A percentile compares a stretch with the other conserved stretches of the same genome.
Conservation (phyloP, 2,888 invertebrate species). For the Drosophila mulleri region DNA sequence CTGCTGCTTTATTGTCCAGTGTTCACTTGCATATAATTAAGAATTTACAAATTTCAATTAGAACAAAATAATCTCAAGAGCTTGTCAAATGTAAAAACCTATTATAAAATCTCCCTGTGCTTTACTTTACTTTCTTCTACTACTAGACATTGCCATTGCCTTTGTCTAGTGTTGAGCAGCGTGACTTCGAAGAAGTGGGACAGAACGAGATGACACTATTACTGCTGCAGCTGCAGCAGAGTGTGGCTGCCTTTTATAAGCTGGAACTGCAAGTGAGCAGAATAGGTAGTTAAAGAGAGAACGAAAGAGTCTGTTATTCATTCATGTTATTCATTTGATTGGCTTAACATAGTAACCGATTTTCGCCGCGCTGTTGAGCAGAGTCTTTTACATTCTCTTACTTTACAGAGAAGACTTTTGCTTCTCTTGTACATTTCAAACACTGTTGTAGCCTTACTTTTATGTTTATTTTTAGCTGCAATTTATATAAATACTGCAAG, state of each 20-base stretch:
- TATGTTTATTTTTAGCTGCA: conserved; percentile 54
- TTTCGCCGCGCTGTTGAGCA: not conserved
- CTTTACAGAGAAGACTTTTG: not conserved
- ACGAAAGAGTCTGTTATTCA: not conserved
- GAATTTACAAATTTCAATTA: not conserved
- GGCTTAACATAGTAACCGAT: not conserved
- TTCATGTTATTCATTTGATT: too few relatives aligned
- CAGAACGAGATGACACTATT: not conserved
- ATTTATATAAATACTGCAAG: conserved; percentile 68
- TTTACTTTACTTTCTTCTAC: not conserved
- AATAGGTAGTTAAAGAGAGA: not conserved
- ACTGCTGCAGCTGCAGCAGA: not conserved
- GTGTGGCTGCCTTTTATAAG: not conserved
- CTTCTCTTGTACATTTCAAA: not conserved
- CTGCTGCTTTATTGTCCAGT: not conserved
- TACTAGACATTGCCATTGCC: not conserved
- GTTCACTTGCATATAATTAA: not conserved
- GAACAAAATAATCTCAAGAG: not conserved
- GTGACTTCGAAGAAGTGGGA: too few relatives aligned
- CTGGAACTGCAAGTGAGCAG: not conserved
- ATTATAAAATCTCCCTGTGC: not conserved
- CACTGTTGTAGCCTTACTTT: conserved; percentile 15
- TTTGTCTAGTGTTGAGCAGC: not conserved
- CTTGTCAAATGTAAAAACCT: not conserved
- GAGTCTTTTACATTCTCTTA: not conserved